Evolutionary conservation across 35 echinoderm and acorn worm genomes (phyloP).

Genomic region (Nesometra sesokonis): DNA sequence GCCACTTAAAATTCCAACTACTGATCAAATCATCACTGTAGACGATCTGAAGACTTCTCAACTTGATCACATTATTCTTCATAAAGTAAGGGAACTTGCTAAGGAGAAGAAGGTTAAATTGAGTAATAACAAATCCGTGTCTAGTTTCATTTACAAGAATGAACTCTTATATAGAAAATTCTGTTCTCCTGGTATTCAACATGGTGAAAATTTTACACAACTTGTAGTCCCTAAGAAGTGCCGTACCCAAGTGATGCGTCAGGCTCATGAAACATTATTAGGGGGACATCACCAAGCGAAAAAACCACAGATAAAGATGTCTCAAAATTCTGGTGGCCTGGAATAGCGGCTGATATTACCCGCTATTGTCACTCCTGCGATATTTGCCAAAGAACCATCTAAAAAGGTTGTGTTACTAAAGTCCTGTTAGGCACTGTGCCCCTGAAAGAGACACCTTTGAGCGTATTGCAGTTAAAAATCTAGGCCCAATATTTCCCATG

Average conservation of each 20-base stretch:
- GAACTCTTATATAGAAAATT: neutral
- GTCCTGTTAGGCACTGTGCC: conserved; percentile 22
- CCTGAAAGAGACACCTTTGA: conserved; percentile 41
- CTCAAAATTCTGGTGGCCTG: conserved; percentile 20
- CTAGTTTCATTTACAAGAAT: neutral
- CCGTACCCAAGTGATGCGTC: neutral
- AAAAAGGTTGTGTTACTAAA: conserved; percentile 23
- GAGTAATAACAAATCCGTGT: neutral
- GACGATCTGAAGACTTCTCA: neutral
- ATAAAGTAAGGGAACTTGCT: neutral
- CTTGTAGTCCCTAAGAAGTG: neutral
- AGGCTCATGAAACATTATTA: conserved; percentile 31
- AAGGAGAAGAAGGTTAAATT: neutral
- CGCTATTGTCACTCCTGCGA: conserved; percentile 34
- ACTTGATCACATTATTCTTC: neutral
- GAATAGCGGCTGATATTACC: neutral
- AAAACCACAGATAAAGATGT: conserved; percentile 1
- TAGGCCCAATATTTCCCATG: conserved; percentile 26
- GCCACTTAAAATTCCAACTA: neutral
- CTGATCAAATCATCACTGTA: neutral
- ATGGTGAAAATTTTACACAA: neutral
- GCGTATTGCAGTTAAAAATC: conserved; percentile 23
- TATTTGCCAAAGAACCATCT: conserved; percentile 13
- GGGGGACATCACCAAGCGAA: conserved; percentile 13
- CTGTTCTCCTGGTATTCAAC: neutral